These are phyloP conservation scores for Pygoscelis adeliae DNA, from an alignment of 2,113 vertebrate genomes.

Conservation along the genomic window DNA sequence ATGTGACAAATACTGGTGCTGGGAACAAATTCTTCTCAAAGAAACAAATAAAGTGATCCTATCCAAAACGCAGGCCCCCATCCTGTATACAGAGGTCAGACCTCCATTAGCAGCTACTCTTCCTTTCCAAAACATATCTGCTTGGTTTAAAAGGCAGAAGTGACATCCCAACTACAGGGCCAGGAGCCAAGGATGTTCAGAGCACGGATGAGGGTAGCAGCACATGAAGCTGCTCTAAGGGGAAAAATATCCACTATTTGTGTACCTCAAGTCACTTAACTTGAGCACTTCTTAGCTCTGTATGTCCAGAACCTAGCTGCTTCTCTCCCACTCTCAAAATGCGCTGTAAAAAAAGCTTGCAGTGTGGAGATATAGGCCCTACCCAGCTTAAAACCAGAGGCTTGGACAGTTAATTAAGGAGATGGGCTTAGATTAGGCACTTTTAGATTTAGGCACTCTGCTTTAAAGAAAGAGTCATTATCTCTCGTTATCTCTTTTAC, in stretches of 20 bases:
- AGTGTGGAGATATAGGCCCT: background rate
- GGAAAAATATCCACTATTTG: background rate
- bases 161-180: background rate
- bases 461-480: background rate
- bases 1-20: background rate
- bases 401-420: background rate
- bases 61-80: background rate
- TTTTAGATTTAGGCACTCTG: background rate
- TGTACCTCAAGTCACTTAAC: background rate
- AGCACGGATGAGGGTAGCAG: background rate
- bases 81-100: background rate
- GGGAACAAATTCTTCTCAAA: conserved; percentile 4
- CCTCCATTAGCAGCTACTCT: background rate
- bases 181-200: background rate
- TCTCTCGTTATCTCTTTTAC: background rate
- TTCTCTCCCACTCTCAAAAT: background rate
- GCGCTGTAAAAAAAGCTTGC: background rate
- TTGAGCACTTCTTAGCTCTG: background rate
- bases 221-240: background rate
- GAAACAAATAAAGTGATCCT: background rate
- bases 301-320: background rate
- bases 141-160: background rate
- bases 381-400: background rate
- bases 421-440: background rate
- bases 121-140: background rate